Evolutionary conservation across 2,797 vertebrate genomes (phyloP), one percentile per base, ranked within the genome.

Genomic region (Molossus alvarezi): DNA sequence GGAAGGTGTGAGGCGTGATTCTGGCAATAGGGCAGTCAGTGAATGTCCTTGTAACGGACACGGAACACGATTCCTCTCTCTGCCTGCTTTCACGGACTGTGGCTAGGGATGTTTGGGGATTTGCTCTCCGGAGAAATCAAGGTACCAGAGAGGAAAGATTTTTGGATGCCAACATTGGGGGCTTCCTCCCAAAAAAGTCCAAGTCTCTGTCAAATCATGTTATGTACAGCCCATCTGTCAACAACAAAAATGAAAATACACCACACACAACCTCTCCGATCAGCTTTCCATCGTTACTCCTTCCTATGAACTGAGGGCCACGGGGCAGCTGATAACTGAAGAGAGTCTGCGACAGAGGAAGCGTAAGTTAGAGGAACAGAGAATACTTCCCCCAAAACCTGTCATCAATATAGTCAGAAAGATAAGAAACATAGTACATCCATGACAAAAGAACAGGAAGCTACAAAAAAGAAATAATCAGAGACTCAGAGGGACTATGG

Each of bases 391-490:
- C 65, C 20, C 3, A 55, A 88, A 85, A 73, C 48, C 45, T 55
- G 53, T 45, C 33, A 91, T 41, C 89, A 55, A 79, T 29, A 81
- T 20, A 75, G 8, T 84, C 58, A 89, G 37, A 90, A 80, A 88
- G 27, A 45, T 67, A n/a, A 80, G 18, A 93, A 48, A 92, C 91
- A 85, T 6, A 60, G 5, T 72, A 53, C 4, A 9, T 25, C 1
- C 18, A 77, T 79, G 84, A 69, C 11, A 86, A 95, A 95, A 69
- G 64, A 90, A 76, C 9, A 57, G 17, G 14, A 53, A 53, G 11
- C 9, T 21, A 90, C 4, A 58, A 51, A 62, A 94, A 81, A 64
- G 18, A 5, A 81, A 62, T 57, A 88, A 67, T 90, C 21, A 72
- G 53, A 80, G 67, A 80, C 20, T 87, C 45, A 69, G 62, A 84